Evolutionary conservation across 1,140 invertebrate species (phyloP), one percentile per base, ranked within the genome.

Genomic region (Pseudomyrmex gracilis): DNA sequence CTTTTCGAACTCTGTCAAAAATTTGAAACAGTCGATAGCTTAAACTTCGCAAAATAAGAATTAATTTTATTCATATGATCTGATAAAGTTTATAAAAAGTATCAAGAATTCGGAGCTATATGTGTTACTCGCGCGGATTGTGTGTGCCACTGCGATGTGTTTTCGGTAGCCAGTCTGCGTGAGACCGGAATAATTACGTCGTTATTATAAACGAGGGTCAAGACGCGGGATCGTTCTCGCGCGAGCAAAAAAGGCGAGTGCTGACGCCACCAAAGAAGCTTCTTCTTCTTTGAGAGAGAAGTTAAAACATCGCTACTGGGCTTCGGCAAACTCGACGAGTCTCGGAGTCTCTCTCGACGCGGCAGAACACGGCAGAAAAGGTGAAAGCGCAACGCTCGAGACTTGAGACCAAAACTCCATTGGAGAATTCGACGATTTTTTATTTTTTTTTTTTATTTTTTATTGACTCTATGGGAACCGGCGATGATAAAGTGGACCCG

Each of bases 151-250:
- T n/a, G 20, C 45, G 34, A 17, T 15, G 20, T 17, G 43, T 17
- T 45, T 53, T 78, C 17, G 63, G 53, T 57, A 47, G 64, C 10
- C 24, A 66, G 45, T 45, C 15, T 17, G 43, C 53, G 58, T 34
- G 73, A 17, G 58, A 34, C 45, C 47, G 55, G 66, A 20, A 49
- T 71, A 80, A 80, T 71, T 80, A 70, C 66, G 43, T 80, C 76
- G 49, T 80, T 80, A 80, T 80, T 80, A 80, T 49, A 80, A 80
- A 80, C 53, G 76, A 80, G 66, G 53, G 76, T 80, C 76, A 58
- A 53, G 53, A 53, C 43, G 55, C 55, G 66, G 10, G 51, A 60
- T 80, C 66, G 24, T n/a, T 78, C 43, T 70, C 34, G 22, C 43
- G 13, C 53, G 53, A 13, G 53, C 20, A 80, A 80, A 80, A 80